Conservation (phyloP, 2,888 invertebrate genomes). For the Calliphora vomitoria region DNA sequence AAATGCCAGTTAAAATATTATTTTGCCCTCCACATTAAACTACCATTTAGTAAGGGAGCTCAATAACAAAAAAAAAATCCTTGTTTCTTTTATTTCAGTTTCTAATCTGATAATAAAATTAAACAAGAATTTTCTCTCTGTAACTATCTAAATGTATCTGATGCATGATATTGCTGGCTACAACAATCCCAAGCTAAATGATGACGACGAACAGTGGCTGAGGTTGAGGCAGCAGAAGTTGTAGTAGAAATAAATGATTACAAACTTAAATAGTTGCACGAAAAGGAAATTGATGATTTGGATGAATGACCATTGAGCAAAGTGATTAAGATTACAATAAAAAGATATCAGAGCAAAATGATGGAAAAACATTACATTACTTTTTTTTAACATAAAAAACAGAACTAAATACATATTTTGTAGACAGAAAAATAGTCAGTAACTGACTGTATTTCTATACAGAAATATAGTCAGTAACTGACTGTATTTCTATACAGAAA, state of each 20-base stretch:
- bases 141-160: constrained; percentile 6
- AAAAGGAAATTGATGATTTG: constrained; percentile 83
- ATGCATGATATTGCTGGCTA: not conserved
- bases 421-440: too few species aligned
- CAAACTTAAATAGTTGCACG: constrained; percentile 66
- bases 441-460: too few species aligned
- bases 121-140: not conserved
- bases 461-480: too few species aligned
- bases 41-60: not conserved
- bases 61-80: not conserved
- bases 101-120: constrained; percentile 7
- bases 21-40: not conserved
- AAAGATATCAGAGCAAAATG: constrained; percentile 77
- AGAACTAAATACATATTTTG: too few species aligned
- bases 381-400: too few species aligned
- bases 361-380: not conserved
- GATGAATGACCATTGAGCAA: constrained; percentile 83
- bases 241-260: constrained; percentile 33
- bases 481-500: too few species aligned
- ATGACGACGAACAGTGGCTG: not conserved
- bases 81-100: not conserved
- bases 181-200: not conserved
- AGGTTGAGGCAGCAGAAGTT: not conserved
- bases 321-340: constrained; percentile 83
- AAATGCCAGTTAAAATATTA: not conserved